These are phyloP conservation scores for Axis porcinus DNA, from an alignment of 2,113 vertebrate species.

Conservation along the genomic window DNA sequence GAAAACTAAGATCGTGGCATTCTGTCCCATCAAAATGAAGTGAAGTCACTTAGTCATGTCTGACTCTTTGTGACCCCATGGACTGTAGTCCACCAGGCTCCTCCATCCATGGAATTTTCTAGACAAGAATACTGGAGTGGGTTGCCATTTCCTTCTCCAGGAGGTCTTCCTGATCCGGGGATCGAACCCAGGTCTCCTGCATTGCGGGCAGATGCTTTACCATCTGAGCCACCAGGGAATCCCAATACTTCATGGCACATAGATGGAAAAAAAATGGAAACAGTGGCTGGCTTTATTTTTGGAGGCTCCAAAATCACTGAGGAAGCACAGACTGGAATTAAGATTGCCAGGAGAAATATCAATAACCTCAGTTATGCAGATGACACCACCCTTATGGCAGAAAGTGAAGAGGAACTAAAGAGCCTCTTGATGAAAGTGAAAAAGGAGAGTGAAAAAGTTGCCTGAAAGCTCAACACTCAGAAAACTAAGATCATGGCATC, in stretches of 20 bases:
- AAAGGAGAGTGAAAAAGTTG: too few relatives aligned
- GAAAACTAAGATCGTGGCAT: neutral
- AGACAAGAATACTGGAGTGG: neutral
- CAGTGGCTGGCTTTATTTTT: neutral
- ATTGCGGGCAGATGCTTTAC: neutral
- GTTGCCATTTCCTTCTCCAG: neutral
- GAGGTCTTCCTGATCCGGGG: neutral
- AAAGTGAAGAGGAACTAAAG: too few relatives aligned
- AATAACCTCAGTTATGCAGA: too few relatives aligned
- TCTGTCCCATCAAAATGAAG: neutral
- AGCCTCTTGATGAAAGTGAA: too few relatives aligned
- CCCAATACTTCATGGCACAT: neutral
- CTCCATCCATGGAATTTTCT: neutral
- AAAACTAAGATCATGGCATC: too few relatives aligned
- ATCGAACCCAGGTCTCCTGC: rapidly evolving
- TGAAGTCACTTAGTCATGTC: neutral
- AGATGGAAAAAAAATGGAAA: neutral
- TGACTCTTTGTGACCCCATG: neutral
- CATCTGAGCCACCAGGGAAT: neutral
- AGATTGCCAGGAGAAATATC: too few relatives aligned
- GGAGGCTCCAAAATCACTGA: neutral
- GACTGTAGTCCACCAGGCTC: neutral
- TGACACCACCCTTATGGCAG: too few relatives aligned
- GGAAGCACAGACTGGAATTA: too few relatives aligned
- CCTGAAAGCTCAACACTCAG: too few relatives aligned